Base-by-base conservation (phyloP, 2,113 vertebrate species). In the Phyllostomus hastatus region DNA sequence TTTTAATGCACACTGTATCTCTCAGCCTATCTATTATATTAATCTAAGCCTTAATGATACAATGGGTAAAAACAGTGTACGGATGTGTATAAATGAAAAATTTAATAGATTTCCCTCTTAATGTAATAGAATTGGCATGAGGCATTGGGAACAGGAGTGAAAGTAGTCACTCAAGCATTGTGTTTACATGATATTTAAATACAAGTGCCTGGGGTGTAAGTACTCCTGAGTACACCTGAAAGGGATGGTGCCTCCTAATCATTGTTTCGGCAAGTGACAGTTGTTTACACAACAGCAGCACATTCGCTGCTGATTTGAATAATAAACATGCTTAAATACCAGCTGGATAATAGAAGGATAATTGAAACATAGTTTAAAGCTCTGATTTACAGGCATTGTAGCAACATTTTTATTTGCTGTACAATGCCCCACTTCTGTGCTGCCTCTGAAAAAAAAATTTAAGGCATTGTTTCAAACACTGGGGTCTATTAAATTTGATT, bases 281-380 rank as follows among this genome's bases (percentile, higher is more conserved):
- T 98, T 99, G 99, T 99, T 99, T 99, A 99, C 98, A 99, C 98
- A 99, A 99, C 98, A 99, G 98, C 98, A 98, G 98, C 98, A 98
- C 98, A 98, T 98, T 98, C 98, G 97, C 98, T 96, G 98, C 98
- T 99, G 98, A 99, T 99, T 98, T 99, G 98, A 99, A 99, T 99
- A 99, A 98, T 99, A 99, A 99, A 99, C 98, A 98, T 96, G 98
- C 98, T 98, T 99, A 99, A 99, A 99, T 98, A 99, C 98, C 98
- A 99, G 98, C 98, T 98, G 98, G 98, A 99, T 98, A 99, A 99
- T 98, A 99, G 98, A 99, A 98, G 98, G 98, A 98, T 99, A 99
- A 98, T 99, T 98, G 99, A 99, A 99, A 99, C 98, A 98, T 98
- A 99, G 98, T 98, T 99, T 99, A 98, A 98, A 98, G 98, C 99